Base-by-base conservation (phyloP, 1,140 invertebrate species). In the Euglossa dilemma region DNA sequence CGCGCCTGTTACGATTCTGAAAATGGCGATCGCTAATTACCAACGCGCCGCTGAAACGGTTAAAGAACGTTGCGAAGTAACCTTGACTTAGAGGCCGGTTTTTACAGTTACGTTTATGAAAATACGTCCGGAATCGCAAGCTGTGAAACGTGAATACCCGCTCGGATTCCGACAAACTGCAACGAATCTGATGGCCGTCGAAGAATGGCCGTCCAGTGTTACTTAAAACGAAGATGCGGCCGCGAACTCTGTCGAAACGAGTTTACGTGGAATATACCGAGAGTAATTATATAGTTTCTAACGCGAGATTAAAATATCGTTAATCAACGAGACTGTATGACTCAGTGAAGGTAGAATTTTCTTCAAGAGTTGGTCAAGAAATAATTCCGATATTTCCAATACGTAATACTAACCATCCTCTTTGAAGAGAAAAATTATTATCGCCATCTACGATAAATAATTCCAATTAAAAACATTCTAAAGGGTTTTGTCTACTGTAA, bases 61-160 rank as follows among this genome's bases (percentile, higher is more conserved):
- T 75, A 45, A 18, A 9, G 18, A 47, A 47, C 36, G 45, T 28
- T 25, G 20, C 36, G 28, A 56, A 67, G 20, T 54, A 28, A 56
- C 64, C 76, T 78, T 78, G 63, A 70, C 75, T 66, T n/a, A 50
- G n/a, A 50, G 47, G 12, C 61, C 59, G 61, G 74, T 66, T 77
- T 77, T 64, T 66, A 77, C 73, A 75, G 73, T 77, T 66, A 77
- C 28, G 12, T 77, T 77, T 69, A 69, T n/a, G 64, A 69, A 78
- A 56, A 78, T 36, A 69, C 23, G 7, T 5, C 8, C 8, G 23
- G 8, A 56, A 54, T 20, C 36, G n/a, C 12, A 56, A 56, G 6
- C 52, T 18, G 70, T n/a, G 67, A 70, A 70, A 70, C n/a, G n/a
- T 25, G 70, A 72, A 28, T 25, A 45, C 23, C 9, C 43, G 70